Evolutionary conservation across 2,888 invertebrate species (phyloP).

Genomic region (Argyra leucocephala): DNA sequence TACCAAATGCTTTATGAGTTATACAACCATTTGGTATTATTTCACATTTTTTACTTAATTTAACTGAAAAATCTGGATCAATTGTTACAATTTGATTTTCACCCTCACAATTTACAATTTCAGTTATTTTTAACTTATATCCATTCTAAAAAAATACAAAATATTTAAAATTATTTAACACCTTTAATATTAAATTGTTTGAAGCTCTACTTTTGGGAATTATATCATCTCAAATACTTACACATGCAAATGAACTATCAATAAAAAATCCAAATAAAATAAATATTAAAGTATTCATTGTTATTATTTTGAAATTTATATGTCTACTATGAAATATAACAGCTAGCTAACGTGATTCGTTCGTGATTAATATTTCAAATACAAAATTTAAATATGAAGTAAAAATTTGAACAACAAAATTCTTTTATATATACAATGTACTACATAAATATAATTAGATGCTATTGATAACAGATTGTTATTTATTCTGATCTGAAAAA

Average conservation of each 20-base stretch:
- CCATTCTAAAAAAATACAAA: slow-evolving; percentile 32
- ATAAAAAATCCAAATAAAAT: background rate
- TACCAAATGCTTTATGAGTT: slow-evolving; percentile 38
- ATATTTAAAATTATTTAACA: too few relatives aligned
- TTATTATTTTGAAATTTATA: background rate
- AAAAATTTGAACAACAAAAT: background rate
- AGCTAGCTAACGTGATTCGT: background rate
- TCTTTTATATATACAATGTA: background rate
- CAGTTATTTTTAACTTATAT: slow-evolving; percentile 35
- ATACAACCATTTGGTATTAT: slow-evolving; percentile 42
- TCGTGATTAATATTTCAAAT: background rate
- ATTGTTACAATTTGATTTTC: slow-evolving; percentile 31
- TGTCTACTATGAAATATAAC: too few relatives aligned
- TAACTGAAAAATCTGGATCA: slow-evolving; percentile 32
- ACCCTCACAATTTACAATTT: slow-evolving; percentile 38
- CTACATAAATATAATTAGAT: too few relatives aligned
- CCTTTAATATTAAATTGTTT: too few relatives aligned
- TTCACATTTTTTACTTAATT: slow-evolving; percentile 43
- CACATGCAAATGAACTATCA: background rate
- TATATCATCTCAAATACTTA: background rate
- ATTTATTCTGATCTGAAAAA: too few relatives aligned
- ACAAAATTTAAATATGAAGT: background rate
- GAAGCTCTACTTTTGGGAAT: too few relatives aligned
- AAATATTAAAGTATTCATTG: background rate
- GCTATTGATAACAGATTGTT: too few relatives aligned